Base-by-base conservation (phyloP, 2,888 invertebrate genomes). In the Apocheima hispidaria region DNA sequence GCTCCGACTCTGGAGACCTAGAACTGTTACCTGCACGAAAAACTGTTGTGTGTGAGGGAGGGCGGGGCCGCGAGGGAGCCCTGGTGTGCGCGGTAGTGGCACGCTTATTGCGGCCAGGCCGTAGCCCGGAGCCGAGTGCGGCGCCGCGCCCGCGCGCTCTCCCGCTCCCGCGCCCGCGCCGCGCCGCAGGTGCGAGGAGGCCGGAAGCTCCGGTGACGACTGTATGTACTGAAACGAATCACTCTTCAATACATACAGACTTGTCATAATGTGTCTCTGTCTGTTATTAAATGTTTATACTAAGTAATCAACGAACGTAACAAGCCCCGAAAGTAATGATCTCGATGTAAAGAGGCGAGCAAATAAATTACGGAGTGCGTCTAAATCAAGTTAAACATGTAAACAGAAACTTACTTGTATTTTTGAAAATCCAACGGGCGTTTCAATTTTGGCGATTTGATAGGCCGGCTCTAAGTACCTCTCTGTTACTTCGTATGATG, bases 361-460 rank as follows among this genome's bases (percentile, higher is more conserved):
- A n/a, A n/a, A n/a, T n/a, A n/a, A n/a, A n/a, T n/a, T n/a, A n/a
- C n/a, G n/a, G n/a, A n/a, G n/a, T n/a, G n/a, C n/a, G n/a, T n/a
- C n/a, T n/a, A n/a, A n/a, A 9, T 30, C 26, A 6, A 5, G 26
- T 26, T 26, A n/a, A n/a, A n/a, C n/a, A n/a, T n/a, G 0, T 5
- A 26, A 6, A 7, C 9, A 12, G 28, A 28, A 65, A 77, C 86
- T 76, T 75, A 90, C 90, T 49, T 82, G 76, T 35, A 81, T 63
- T 78, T 88, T 91, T 16, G 90, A 87, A 73, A 91, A 90, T 75
- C 90, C 91, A 55, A 83, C 75, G n/a, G 91, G 92, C 0, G 79
- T 62, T 70, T 86, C 85, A 35, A 90, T 79, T 71, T 86, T 91
- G 9, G 85, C 80, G 51, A 83, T 71, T 38, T 82, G 84, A 60